Percentiles rank a stretch among this genome's conserved stretches.
Evolutionary conservation across 1,140 invertebrate genomes (phyloP).

Genomic region (Druon quercuslanigerum): DNA sequence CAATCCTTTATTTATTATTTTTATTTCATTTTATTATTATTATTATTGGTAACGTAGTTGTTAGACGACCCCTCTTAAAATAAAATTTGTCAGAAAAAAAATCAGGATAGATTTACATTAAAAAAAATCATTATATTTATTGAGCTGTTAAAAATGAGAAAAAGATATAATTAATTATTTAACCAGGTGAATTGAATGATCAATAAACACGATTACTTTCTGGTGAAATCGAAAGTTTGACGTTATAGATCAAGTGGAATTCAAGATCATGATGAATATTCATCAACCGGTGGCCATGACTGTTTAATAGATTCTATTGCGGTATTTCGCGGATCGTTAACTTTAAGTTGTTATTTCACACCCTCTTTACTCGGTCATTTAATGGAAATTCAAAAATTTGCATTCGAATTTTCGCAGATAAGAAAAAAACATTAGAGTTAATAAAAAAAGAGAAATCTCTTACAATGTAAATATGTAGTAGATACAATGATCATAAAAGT

Average conservation of each 20-base stretch:
- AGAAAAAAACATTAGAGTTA: background rate
- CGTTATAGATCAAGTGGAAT: slow-evolving; percentile 3
- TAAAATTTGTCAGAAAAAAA: too few species aligned
- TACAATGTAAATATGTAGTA: too few species aligned
- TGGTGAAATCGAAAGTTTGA: slow-evolving; percentile 9
- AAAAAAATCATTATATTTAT: too few species aligned
- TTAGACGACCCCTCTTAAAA: too few species aligned
- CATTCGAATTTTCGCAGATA: background rate
- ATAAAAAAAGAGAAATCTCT: too few species aligned
- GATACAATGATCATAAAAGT: too few species aligned
- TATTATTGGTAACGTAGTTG: too few species aligned
- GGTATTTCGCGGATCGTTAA: slow-evolving; percentile 2
- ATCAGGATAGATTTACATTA: too few species aligned
- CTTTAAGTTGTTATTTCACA: slow-evolving; percentile 7
- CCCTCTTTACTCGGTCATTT: background rate
- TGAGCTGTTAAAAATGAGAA: too few species aligned
- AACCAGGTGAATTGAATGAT: background rate
- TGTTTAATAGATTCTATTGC: background rate
- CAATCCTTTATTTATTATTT: too few species aligned
- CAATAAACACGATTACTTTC: slow-evolving; percentile 27
- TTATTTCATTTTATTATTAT: too few species aligned
- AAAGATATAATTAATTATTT: background rate
- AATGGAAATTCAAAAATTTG: background rate
- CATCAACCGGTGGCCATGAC: background rate
- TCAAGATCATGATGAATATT: slow-evolving; percentile 9